Conservation (phyloP, 92 coral and sea anemone genomes). For the Actinostola sp. region DNA sequence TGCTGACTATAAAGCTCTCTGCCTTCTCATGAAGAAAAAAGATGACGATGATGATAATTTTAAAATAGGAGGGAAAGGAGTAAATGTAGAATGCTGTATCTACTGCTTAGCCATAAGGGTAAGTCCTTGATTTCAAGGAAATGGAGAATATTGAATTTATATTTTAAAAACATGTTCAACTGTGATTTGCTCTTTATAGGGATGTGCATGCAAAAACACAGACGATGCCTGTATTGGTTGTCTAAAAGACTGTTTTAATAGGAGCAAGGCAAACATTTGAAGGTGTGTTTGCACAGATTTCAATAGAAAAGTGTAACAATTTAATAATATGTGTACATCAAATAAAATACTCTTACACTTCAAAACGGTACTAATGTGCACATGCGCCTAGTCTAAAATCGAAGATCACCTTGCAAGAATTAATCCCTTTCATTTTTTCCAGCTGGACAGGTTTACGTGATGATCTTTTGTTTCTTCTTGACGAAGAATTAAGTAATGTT, state of each 20-base stretch:
- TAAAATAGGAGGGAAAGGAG: constrained; percentile 5
- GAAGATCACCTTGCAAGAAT: too few relatives aligned
- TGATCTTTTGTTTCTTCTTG: too few relatives aligned
- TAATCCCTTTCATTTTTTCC: too few relatives aligned
- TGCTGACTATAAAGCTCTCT: constrained; percentile 15
- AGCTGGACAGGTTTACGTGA: too few relatives aligned
- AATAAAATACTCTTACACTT: too few relatives aligned
- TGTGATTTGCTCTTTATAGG: neutral
- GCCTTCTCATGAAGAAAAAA: constrained; percentile 8
- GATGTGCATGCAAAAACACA: neutral
- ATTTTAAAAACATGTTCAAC: neutral
- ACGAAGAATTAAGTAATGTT: too few relatives aligned
- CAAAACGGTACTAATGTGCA: too few relatives aligned
- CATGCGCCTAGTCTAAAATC: too few relatives aligned
- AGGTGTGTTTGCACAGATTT: neutral
- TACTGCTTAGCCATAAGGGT: constrained; percentile 19
- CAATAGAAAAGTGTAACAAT: neutral
- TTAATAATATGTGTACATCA: neutral
- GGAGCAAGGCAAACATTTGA: constrained; percentile 21
- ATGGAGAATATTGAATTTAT: neutral
- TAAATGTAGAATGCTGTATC: constrained; percentile 7
- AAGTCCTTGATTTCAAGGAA: neutral
- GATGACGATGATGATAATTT: neutral
- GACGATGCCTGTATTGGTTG: constrained; percentile 13
- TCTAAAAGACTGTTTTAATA: constrained; percentile 9